Evolutionary conservation across 2,888 invertebrate species (phyloP), one percentile per base, ranked within the genome.

Genomic region (Mayetiola destructor): DNA sequence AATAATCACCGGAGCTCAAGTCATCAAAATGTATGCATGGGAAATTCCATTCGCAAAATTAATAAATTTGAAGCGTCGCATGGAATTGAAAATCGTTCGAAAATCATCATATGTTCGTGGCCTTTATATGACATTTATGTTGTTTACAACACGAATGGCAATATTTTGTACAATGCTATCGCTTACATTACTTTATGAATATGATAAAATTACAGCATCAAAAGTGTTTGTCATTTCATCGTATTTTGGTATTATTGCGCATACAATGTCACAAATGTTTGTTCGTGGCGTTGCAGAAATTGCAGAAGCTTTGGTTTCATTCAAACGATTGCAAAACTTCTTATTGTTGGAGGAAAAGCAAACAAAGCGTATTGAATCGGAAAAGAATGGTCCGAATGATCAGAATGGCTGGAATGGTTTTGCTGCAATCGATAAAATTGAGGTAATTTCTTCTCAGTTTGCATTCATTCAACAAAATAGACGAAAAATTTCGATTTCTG

Each of bases 1-100:
- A 67, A 79, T 84, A 52, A 76, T 84, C 40, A 75, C 76, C 1
- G 82, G 81, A 0, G 82, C 84, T 62, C 75, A 80, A 59, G 56
- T 56, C 18, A 53, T 53, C 3, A 76, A 93, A 75, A 90, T 92
- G 88, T 92, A 91, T 67, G 86, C 89, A 1, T 93, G 92, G 84
- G 92, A 93, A 69, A 82, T 81, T 63, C 85, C 89, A 0, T 91
- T 92, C 66, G 82, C 84, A 53, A 77, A 82, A 62, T 76, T 89
- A 21, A 82, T 92, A 3, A 78, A 79, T 10, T 65, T 76, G 23
- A 82, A 86, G 3, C 73, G 91, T 65, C 77, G 76, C 76, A 81
- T 77, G 65, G 82, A 78, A 63, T 55, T 80, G 56, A 74, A 72
- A 60, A 75, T 82, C 61, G 77, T 85, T 0, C 76, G 71, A 21